Base-by-base conservation (phyloP, 2,113 vertebrate genomes). In the Chionodraco myersi region DNA sequence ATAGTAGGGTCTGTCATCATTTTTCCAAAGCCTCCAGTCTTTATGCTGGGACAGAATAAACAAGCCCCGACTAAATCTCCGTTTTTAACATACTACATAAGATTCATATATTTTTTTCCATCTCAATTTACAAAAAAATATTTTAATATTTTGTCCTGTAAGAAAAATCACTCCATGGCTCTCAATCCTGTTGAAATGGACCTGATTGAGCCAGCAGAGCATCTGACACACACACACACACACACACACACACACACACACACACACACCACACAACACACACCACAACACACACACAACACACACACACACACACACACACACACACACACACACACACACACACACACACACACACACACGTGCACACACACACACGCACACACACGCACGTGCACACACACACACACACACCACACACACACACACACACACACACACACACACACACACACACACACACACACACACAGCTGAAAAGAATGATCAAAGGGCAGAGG, bases 401-500 rank as follows among this genome's bases (percentile, higher is more conserved):
- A 30, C 30, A 30, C 30, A 4, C 30, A 30, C 30, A 21, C 21
- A 21, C 26, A 30, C 26, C 47, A 36, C 23, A 73, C 16, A 45
- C 30, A 30, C 30, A 3, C 30, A 30, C 30, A 3, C 30, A 30
- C 30, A 3, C 30, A 30, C 30, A 3, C 30, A 30, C 30, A 3
- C 30, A 30, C 30, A 3, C 30, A 30, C 30, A 4, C 30, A 4
- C 30, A 4, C 30, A 4, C 30, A 4, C 30, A 4, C 30, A 4
- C 30, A 30, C 30, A 4, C 30, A 30, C 30, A 4, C 30, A 30
- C 30, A 4, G 21, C 21, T 21, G 48, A 70, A 77, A 74, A 61
- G 21, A 67, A 85, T 70, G 78, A 79, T 48, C 82, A 52, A 72
- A 71, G 72, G 36, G 68, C 70, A 73, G 76, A 75, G 59, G 65